These are phyloP conservation scores for Gambusia affinis DNA, from an alignment of 2,113 vertebrate species.

Conservation along the genomic window DNA sequence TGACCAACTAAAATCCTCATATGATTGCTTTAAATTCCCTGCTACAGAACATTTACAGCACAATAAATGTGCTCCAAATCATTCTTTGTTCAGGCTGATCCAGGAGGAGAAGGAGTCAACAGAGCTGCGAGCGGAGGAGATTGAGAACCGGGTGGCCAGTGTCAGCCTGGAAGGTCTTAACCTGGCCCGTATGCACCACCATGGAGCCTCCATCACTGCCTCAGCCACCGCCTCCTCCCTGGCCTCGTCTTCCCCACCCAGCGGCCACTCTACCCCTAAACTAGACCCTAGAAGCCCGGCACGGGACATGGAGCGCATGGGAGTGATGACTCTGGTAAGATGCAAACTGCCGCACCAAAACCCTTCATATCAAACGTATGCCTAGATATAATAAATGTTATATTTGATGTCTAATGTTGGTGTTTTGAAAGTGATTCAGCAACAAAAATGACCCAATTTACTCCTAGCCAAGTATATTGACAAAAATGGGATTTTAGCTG, in stretches of 20 bases:
- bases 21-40: not conserved
- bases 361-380: too few species aligned
- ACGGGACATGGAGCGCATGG: slow-evolving; percentile 97
- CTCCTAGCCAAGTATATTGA: too few species aligned
- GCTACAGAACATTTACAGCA: not conserved
- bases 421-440: too few species aligned
- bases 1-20: not conserved
- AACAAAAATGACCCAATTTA: too few species aligned
- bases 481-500: not conserved
- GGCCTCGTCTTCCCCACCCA: slow-evolving; percentile 96
- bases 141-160: slow-evolving; percentile 96
- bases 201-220: slow-evolving; percentile 92
- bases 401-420: too few species aligned
- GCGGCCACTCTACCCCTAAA: slow-evolving; percentile 96
- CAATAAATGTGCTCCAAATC: not conserved
- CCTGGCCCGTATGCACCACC: slow-evolving; percentile 91
- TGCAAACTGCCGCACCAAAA: too few species aligned
- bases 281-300: slow-evolving; percentile 93
- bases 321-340: slow-evolving; percentile 94
- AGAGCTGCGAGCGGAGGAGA: slow-evolving; percentile 96
- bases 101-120: slow-evolving; percentile 99
- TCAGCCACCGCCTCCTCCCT: slow-evolving; percentile 95
- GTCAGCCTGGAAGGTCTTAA: slow-evolving; percentile 97
- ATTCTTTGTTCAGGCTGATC: slow-evolving; percentile 84
- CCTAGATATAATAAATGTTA: too few species aligned